Percentiles rank a stretch among this genome's conserved stretches.
These are phyloP conservation scores for Pelvicachromis taeniatus DNA, from an alignment of 2,113 vertebrate genomes.

Conservation along the genomic window DNA sequence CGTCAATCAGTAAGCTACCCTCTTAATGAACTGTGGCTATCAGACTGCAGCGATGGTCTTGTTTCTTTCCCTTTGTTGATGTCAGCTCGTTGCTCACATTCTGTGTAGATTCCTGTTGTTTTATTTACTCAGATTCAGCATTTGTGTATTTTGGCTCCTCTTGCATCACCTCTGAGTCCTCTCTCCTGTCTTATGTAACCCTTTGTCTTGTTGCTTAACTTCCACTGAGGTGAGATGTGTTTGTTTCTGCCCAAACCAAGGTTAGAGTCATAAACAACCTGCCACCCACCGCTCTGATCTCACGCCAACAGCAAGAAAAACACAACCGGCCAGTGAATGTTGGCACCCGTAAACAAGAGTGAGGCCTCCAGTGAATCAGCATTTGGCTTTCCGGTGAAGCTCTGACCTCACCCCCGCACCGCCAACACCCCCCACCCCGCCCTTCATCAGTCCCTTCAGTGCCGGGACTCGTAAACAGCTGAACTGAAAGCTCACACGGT, in stretches of 20 bases:
- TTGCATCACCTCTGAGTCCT: not conserved
- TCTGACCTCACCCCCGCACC: not conserved
- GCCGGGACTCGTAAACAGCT: not conserved
- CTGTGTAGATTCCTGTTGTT: not conserved
- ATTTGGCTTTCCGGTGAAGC: not conserved
- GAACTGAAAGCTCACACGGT: not conserved
- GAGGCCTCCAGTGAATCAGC: conserved; percentile 8
- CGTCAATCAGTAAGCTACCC: not conserved
- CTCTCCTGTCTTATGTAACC: not conserved
- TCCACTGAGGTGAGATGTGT: not conserved
- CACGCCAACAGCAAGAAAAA: conserved; percentile 8
- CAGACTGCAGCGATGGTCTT: not conserved
- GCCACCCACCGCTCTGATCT: conserved; percentile 17
- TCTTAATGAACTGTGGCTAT: not conserved
- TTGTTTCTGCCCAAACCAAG: conserved; percentile 8
- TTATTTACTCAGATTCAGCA: not conserved
- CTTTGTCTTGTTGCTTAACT: not conserved
- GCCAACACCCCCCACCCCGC: not conserved
- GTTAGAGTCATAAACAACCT: not conserved
- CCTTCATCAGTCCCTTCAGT: not conserved
- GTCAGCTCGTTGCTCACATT: not conserved
- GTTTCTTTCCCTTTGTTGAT: not conserved
- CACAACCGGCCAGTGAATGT: not conserved
- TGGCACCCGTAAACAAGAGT: not conserved
- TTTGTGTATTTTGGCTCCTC: not conserved